Evolutionary conservation across 1,140 invertebrate species (phyloP).

Genomic region (Atta cephalotes): DNA sequence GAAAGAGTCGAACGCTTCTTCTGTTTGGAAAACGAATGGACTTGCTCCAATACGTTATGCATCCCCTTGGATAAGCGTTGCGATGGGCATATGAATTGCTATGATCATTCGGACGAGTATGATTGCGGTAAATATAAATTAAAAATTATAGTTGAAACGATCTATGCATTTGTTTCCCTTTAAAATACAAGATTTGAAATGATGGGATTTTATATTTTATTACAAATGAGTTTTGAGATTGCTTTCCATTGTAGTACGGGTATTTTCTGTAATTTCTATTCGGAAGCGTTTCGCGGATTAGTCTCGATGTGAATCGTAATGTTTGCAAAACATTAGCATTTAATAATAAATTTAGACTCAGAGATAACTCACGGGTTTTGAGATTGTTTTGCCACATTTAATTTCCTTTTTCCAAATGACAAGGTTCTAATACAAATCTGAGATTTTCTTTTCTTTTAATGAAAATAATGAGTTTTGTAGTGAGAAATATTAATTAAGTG

Average conservation of each 20-base stretch:
- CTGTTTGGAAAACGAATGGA: slow-evolving; percentile 88
- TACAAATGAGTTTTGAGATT: background rate
- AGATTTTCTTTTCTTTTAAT: background rate
- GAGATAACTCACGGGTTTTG: too few species aligned
- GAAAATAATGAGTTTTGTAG: background rate
- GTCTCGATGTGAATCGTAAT: too few species aligned
- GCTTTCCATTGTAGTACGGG: background rate
- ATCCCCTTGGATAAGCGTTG: slow-evolving; percentile 89
- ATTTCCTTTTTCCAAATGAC: background rate
- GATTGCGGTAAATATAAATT: slow-evolving; percentile 89
- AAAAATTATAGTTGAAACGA: background rate
- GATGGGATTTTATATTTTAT: background rate
- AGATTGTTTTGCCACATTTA: background rate
- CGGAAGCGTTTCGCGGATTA: too few species aligned
- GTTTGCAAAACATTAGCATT: too few species aligned
- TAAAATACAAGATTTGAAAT: background rate
- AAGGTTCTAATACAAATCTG: background rate
- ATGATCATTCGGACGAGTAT: slow-evolving; percentile 92
- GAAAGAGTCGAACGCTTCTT: slow-evolving; percentile 80
- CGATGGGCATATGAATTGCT: slow-evolving; percentile 93
- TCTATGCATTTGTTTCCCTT: background rate
- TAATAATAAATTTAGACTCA: too few species aligned
- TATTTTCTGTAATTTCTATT: too few species aligned
- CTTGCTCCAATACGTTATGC: slow-evolving; percentile 91
- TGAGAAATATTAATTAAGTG: background rate